Evolutionary conservation across 2,113 vertebrate genomes (phyloP).

Genomic region (Junco hyemalis): DNA sequence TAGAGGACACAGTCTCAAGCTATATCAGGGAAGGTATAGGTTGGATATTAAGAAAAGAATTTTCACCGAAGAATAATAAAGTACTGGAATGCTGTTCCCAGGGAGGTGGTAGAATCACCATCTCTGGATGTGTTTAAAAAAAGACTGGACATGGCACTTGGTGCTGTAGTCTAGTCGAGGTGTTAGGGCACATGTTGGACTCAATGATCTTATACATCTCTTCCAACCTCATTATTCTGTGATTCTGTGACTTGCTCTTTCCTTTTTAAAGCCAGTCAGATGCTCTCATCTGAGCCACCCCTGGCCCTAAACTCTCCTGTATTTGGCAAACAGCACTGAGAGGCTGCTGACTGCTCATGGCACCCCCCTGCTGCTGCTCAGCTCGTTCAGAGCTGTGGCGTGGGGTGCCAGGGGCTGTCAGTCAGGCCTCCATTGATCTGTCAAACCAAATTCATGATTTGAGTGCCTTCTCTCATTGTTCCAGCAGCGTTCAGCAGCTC

Average conservation of each 20-base stretch:
- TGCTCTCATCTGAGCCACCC: background rate
- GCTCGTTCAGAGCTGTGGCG: background rate
- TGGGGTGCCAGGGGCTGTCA: background rate
- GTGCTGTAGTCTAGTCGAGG: too few species aligned
- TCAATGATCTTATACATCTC: too few species aligned
- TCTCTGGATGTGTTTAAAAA: too few species aligned
- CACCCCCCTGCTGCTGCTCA: background rate
- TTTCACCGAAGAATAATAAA: too few species aligned
- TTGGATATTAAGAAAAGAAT: too few species aligned
- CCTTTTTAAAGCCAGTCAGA: background rate
- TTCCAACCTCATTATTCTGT: too few species aligned
- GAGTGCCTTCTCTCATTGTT: constrained; percentile 4
- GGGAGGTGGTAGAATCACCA: too few species aligned
- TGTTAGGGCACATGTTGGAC: too few species aligned
- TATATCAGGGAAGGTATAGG: too few species aligned
- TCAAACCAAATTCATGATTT: constrained; percentile 1
- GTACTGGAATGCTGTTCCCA: too few species aligned
- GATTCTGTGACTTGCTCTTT: background rate
- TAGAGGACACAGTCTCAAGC: background rate
- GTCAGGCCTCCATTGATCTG: background rate
- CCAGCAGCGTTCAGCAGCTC: background rate
- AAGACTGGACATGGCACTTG: too few species aligned
- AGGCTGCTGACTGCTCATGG: background rate
- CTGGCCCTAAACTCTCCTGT: background rate
- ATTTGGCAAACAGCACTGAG: background rate